Evolutionary conservation across 2,113 vertebrate genomes (phyloP), one percentile per base, ranked within the genome.

Genomic region (Barnardius zonarius): DNA sequence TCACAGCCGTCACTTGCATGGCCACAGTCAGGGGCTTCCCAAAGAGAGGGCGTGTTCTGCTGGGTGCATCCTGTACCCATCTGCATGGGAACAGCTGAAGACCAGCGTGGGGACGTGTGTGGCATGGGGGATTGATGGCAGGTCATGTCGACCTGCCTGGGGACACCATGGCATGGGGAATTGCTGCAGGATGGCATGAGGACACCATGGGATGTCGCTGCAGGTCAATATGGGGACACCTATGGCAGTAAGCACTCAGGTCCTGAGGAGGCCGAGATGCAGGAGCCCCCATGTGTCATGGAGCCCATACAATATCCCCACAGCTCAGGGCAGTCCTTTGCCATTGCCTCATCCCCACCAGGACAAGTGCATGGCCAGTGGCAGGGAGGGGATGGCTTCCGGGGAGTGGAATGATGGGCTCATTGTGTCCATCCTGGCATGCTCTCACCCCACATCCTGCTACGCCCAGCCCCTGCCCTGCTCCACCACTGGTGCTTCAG

Each of bases 21-120:
- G 57, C 24, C 39, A 33, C 4, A 64, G 49, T 17, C 28, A 10
- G 35, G 39, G 20, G 11, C 54, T 41, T 33, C 8, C 39, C 10
- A 28, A 13, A 41, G 37, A 80, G 33, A 3, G 0, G 1, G 8
- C 43, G 2, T 25, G 37, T 28, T 9, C 1, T 10, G n/a, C 28
- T 30, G 41, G 22, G 0, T 3, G 9, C 3, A 1, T 24, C 20
- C 75, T 46, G 70, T 9, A 64, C 23, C 62, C 30, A 5, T 13
- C 8, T 2, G 23, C 25, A 19, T 43, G 82, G 62, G 82, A 46
- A 64, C 0, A 0, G 63, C 78, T 87, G 66, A 70, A 52, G 77
- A 16, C 4, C 16, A 35, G 31, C 37, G 6, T 5, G 12, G 55
- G 55, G 39, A n/a, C 23, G 12, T 4, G 2, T 17, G 43, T 18